Evolutionary conservation across 2,888 invertebrate species (phyloP).

Genomic region (Pedicia rivosa): DNA sequence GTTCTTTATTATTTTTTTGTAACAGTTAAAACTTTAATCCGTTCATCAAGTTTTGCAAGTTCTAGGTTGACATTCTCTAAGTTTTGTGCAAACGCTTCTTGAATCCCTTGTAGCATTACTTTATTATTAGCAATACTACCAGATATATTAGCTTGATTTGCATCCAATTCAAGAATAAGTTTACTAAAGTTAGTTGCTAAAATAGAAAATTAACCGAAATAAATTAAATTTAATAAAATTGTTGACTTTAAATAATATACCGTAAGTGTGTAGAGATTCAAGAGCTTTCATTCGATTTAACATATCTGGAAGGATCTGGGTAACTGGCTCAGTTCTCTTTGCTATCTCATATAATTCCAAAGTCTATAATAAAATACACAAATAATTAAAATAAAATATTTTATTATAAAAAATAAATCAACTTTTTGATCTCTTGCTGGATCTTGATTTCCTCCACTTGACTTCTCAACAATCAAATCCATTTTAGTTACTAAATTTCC

Average conservation of each 20-base stretch:
- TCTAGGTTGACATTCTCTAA: constrained; percentile 62
- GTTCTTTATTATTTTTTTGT: too few species aligned
- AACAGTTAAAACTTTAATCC: constrained; percentile 54
- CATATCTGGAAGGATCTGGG: constrained; percentile 59
- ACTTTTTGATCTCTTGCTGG: constrained; percentile 51
- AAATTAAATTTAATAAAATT: background rate
- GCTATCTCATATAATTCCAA: constrained; percentile 65
- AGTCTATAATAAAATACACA: background rate
- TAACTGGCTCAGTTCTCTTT: constrained; percentile 68
- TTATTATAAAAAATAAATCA: background rate
- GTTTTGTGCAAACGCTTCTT: constrained; percentile 66
- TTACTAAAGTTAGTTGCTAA: constrained; percentile 79
- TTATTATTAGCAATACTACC: constrained; percentile 63
- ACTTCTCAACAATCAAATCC: constrained; percentile 45
- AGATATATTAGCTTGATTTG: constrained; percentile 54
- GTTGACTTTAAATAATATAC: constrained; percentile 33
- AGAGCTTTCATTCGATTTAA: constrained; percentile 76
- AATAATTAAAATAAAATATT: constrained; percentile 2
- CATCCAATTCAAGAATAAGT: constrained; percentile 65
- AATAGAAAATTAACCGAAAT: constrained; percentile 15
- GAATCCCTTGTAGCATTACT: constrained; percentile 57
- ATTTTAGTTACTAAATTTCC: constrained; percentile 59
- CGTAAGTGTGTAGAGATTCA: constrained; percentile 79
- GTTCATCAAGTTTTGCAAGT: constrained; percentile 53
- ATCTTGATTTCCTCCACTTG: constrained; percentile 37